Evolutionary conservation across 2,888 invertebrate species (phyloP), one percentile per base, ranked within the genome.

Genomic region (Geotrupes spiniger): DNA sequence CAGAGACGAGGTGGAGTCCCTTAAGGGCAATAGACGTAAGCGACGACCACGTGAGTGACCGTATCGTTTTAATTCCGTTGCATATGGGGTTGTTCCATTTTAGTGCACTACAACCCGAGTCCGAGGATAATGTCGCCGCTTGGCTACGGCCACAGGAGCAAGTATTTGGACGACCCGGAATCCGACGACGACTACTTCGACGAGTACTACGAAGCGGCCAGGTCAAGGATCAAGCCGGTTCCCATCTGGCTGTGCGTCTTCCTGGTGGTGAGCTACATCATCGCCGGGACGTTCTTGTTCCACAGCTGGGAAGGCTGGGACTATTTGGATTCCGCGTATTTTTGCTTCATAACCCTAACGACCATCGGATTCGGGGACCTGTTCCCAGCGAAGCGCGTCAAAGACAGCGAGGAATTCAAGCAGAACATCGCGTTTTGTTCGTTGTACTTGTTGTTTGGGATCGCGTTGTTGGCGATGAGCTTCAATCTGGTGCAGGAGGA

Each of bases 401-500:
- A 75, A 48, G 70, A 72, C 9, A 74, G 75, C 37, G 74, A 76
- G 1, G 73, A 76, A 57, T 73, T 68, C 1, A 73, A 76, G 44
- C 70, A 81, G 57, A 84, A 85, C 58, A 82, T 96, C 53, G 93
- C 93, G 0, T 79, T 94, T 43, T 94, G 93, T 65, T 93, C 93
- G 0, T 75, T 96, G 46, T 97, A 97, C 75, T 77, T 97, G 54
- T 79, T 97, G 33, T 94, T 96, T 70, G 96, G 96, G 4, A 96
- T 96, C 65, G 92, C 95, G 0, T 74, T 96, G 36, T 75, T 96
- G 56, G 95, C 95, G 17, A 97, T 96, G 96, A 92, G 92, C 63
- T 96, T 96, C 74, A 96, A 96, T 77, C 76, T 96, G 66, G 94
- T 96, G 36, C 95, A 94, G 71, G 93, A 93, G 68, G 92, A 94